Conservation (phyloP, 2,888 invertebrate species). For the Agonopterix heracliana region DNA sequence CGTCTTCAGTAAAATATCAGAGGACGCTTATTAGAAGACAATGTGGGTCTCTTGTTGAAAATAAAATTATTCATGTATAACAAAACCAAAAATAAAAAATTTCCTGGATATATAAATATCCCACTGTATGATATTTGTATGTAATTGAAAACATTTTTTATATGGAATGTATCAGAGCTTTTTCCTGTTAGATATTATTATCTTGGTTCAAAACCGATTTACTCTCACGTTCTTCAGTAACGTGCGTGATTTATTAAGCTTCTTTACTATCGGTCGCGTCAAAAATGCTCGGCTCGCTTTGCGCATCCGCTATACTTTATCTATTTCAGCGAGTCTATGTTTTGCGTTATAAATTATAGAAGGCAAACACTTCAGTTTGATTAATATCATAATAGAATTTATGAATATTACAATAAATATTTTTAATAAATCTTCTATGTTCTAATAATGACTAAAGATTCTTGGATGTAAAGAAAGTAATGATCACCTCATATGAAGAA, state of each 20-base stretch:
- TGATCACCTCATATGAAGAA: too few species aligned
- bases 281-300: constrained; percentile 20
- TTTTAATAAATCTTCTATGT: neutral
- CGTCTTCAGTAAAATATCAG: too few species aligned
- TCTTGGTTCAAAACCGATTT: neutral
- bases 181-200: too few species aligned
- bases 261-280: constrained; percentile 32
- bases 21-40: too few species aligned
- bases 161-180: too few species aligned
- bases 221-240: neutral
- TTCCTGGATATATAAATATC: too few species aligned
- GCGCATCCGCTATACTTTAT: constrained; percentile 3
- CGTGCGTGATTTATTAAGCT: constrained; percentile 28
- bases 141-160: too few species aligned
- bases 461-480: too few species aligned
- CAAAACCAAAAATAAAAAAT: too few species aligned
- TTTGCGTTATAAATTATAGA: constrained; percentile 8
- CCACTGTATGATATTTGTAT: too few species aligned
- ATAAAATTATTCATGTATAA: too few species aligned
- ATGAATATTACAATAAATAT: neutral
- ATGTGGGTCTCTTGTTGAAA: too few species aligned
- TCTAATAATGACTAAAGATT: neutral
- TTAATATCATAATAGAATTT: constrained; percentile 6
- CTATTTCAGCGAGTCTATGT: constrained; percentile 6
- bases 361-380: constrained; percentile 9